Conservation (phyloP, 2,888 invertebrate species). For the Leptinotarsa juncta region DNA sequence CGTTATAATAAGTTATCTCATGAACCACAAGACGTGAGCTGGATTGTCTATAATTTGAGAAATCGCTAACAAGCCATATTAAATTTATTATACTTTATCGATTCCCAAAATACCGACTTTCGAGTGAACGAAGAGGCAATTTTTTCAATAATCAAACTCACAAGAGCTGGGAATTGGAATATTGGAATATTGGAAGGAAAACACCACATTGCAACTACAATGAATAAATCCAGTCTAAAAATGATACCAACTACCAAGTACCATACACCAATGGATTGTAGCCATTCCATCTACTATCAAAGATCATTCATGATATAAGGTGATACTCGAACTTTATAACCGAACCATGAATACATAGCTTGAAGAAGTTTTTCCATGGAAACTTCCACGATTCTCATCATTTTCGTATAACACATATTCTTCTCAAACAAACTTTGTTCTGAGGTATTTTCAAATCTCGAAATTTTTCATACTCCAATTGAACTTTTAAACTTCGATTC, state of each 20-base stretch:
- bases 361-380: not conserved
- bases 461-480: too few relatives aligned
- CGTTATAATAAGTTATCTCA: constrained; percentile 6
- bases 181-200: too few relatives aligned
- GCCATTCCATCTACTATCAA: too few relatives aligned
- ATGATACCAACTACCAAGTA: too few relatives aligned
- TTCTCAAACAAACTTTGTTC: not conserved
- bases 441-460: not conserved
- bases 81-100: not conserved
- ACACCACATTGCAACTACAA: too few relatives aligned
- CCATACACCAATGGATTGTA: too few relatives aligned
- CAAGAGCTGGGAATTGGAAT: too few relatives aligned
- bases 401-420: not conserved
- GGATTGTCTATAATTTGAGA: not conserved
- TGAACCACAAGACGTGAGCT: not conserved
- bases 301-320: too few relatives aligned
- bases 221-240: too few relatives aligned
- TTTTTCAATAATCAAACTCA: not conserved
- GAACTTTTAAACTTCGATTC: too few relatives aligned
- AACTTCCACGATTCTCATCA: not conserved
- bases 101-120: not conserved
- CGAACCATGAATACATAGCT: too few relatives aligned
- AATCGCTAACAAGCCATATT: not conserved
- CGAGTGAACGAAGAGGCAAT: not conserved
- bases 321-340: too few relatives aligned